These are phyloP conservation scores for Deilephila elpenor DNA, from an alignment of 2,888 invertebrate genomes.

Conservation along the genomic window DNA sequence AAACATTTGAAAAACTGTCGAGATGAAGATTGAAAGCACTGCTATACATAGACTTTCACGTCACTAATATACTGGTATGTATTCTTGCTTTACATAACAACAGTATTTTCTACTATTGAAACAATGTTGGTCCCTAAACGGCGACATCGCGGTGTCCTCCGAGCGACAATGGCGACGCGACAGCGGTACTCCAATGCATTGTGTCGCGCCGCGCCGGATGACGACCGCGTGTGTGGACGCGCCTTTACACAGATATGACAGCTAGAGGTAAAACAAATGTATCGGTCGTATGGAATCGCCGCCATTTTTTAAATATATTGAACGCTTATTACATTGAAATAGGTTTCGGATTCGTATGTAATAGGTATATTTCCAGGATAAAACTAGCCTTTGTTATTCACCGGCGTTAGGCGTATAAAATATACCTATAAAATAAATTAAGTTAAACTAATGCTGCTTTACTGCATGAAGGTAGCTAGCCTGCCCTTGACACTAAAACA, in stretches of 20 bases:
- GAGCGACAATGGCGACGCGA: slow-evolving; percentile 54
- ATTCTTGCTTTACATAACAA: neutral
- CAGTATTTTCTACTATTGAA: neutral
- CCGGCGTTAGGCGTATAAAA: too few relatives aligned
- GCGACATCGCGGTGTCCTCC: neutral
- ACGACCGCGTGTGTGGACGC: slow-evolving; percentile 42
- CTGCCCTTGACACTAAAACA: too few relatives aligned
- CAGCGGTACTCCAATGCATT: slow-evolving; percentile 55
- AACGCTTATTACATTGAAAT: too few relatives aligned
- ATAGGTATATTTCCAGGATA: too few relatives aligned
- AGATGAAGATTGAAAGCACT: too few relatives aligned
- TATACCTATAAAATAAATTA: too few relatives aligned
- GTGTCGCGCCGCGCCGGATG: slow-evolving; percentile 45
- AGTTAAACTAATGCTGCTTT: too few relatives aligned
- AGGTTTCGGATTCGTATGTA: too few relatives aligned
- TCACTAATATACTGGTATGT: neutral
- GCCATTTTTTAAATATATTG: too few relatives aligned
- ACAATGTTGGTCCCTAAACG: slow-evolving; percentile 12
- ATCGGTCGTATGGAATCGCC: neutral
- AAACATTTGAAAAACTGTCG: too few relatives aligned
- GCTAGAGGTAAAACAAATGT: neutral
- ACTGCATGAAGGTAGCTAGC: too few relatives aligned
- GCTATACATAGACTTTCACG: neutral
- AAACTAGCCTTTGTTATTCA: too few relatives aligned
- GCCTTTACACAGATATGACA: slow-evolving; percentile 37